Evolutionary conservation across 2,888 invertebrate genomes (phyloP).

Genomic region (Rotaria magnacalcarata): DNA sequence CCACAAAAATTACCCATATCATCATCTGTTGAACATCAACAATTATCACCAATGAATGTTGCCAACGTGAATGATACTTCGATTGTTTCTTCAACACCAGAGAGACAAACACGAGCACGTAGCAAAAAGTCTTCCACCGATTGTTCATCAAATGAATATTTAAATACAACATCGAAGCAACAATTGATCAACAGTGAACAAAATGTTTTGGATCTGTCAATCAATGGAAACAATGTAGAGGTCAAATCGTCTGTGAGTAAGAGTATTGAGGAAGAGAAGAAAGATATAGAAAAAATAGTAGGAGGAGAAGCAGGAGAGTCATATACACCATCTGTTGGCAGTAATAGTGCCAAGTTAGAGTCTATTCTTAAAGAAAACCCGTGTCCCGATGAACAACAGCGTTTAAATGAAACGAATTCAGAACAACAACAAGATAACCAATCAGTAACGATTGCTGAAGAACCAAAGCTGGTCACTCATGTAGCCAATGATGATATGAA

Average conservation of each 20-base stretch:
- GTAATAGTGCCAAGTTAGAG: conserved; percentile 19
- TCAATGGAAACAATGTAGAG: background rate
- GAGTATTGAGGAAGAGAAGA: background rate
- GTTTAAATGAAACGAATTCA: conserved; percentile 35
- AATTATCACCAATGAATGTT: no score
- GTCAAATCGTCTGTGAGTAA: background rate
- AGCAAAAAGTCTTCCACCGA: background rate
- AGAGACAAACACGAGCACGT: background rate
- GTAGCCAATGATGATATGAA: no score
- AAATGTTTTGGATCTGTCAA: background rate
- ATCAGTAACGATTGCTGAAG: background rate
- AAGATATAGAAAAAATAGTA: background rate
- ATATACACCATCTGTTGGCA: background rate
- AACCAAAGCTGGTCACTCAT: background rate
- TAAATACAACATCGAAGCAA: no score
- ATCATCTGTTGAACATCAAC: background rate
- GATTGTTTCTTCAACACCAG: background rate
- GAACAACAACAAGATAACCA: background rate
- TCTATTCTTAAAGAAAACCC: conserved; percentile 39
- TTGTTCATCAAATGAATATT: background rate
- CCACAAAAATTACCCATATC: background rate
- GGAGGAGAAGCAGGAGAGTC: background rate
- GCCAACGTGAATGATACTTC: background rate
- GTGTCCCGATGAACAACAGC: conserved; percentile 37
- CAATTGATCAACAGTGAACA: background rate